Evolutionary conservation across 1,140 invertebrate genomes (phyloP).

Genomic region (Atta colombica): DNA sequence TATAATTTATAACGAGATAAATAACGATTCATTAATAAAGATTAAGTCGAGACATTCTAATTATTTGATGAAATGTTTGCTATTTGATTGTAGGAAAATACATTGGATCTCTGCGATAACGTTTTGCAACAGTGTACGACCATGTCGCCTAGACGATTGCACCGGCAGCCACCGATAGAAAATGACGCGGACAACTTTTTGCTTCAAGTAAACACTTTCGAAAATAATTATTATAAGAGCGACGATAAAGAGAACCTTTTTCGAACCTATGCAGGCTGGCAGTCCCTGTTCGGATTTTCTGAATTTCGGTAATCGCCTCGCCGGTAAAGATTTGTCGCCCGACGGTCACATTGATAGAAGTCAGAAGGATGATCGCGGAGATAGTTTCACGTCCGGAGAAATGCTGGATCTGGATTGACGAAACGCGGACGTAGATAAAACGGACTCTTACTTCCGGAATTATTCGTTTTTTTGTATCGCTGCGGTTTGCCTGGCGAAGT

Average conservation of each 20-base stretch:
- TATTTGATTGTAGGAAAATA: slow-evolving; percentile 47
- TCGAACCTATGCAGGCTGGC: slow-evolving; percentile 69
- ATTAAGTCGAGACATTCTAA: background rate
- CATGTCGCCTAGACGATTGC: slow-evolving; percentile 61
- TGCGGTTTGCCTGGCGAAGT: background rate
- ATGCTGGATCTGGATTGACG: slow-evolving; percentile 70
- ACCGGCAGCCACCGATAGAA: slow-evolving; percentile 63
- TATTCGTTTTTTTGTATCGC: slow-evolving; percentile 10
- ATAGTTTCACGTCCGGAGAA: slow-evolving; percentile 49
- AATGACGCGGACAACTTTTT: slow-evolving; percentile 72
- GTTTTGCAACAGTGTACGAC: slow-evolving; percentile 32
- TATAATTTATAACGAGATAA: slow-evolving; percentile 1
- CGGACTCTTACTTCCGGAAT: slow-evolving; percentile 19
- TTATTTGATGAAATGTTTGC: background rate
- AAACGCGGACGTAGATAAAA: slow-evolving; percentile 6
- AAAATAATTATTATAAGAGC: slow-evolving; percentile 42
- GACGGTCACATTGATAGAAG: slow-evolving; percentile 65
- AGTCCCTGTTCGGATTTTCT: slow-evolving; percentile 78
- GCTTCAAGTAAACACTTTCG: slow-evolving; percentile 77
- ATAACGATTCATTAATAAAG: background rate
- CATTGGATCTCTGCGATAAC: slow-evolving; percentile 47
- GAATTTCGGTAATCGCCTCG: slow-evolving; percentile 75
- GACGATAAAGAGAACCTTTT: slow-evolving; percentile 68
- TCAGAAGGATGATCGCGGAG: slow-evolving; percentile 64
- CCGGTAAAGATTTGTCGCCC: slow-evolving; percentile 67